Percentiles rank a stretch among this genome's conserved stretches.
These are phyloP conservation scores for Gymnocephalus cernua DNA, from an alignment of 2,113 vertebrate genomes.

Conservation along the genomic window DNA sequence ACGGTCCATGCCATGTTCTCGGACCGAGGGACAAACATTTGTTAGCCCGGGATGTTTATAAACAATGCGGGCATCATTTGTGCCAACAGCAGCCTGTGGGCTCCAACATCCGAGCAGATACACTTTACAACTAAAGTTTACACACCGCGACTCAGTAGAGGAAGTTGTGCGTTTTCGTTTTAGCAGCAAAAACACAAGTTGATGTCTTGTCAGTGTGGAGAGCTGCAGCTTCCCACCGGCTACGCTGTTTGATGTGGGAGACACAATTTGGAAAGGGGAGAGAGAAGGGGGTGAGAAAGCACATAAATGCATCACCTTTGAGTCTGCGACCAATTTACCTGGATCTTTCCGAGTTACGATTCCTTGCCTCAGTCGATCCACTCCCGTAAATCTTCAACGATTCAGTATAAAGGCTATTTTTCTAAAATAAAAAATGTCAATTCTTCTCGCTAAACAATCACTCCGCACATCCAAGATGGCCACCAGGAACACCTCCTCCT, in stretches of 20 bases:
- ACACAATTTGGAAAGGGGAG: constrained; percentile 62
- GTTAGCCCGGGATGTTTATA: constrained; percentile 63
- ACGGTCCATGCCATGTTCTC: neutral
- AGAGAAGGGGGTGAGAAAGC: constrained; percentile 27
- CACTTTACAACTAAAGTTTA: constrained; percentile 27
- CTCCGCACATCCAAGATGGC: constrained; percentile 87
- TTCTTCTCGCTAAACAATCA: constrained; percentile 87
- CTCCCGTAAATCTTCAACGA: constrained; percentile 39
- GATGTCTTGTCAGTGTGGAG: constrained; percentile 26
- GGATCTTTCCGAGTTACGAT: constrained; percentile 69
- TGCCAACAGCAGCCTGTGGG: constrained; percentile 6
- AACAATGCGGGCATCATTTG: constrained; percentile 64
- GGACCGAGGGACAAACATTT: neutral
- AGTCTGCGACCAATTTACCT: constrained; percentile 68
- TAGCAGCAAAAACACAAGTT: constrained; percentile 15
- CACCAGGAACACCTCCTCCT: constrained; percentile 87
- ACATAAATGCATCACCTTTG: constrained; percentile 40
- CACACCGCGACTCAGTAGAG: neutral
- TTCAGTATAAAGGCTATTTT: constrained; percentile 60
- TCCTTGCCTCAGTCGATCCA: constrained; percentile 54
- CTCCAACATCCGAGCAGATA: neutral
- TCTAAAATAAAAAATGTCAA: constrained; percentile 70
- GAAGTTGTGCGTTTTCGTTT: neutral
- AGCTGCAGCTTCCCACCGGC: constrained; percentile 65
- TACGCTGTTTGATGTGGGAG: constrained; percentile 68